phyloP scores from a whole-genome alignment of 2,888 invertebrate genomes.

The Folsomia manolachei region DNA sequence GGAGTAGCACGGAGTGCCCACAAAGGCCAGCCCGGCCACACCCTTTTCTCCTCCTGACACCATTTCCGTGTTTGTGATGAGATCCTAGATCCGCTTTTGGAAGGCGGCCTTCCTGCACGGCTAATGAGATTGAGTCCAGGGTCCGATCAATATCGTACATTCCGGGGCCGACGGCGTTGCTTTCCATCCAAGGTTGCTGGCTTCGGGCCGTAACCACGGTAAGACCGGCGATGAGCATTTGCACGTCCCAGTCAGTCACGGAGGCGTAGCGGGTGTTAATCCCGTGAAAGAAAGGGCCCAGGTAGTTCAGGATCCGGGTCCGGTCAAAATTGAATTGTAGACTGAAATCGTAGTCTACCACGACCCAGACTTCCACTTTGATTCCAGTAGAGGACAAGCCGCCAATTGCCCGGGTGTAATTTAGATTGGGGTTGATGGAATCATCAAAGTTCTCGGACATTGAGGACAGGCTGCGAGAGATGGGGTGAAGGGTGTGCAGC shows the following conservation, averaged over 20 bases:
- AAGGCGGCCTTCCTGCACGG: constrained; percentile 31
- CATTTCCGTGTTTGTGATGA: no score
- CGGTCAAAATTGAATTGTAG: constrained; percentile 18
- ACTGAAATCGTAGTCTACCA: constrained; percentile 37
- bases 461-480: no score
- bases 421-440: background rate
- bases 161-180: constrained; percentile 22
- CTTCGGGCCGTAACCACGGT: constrained; percentile 14
- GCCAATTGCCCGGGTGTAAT: background rate
- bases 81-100: constrained; percentile 38
- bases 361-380: constrained; percentile 30
- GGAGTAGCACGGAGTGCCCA: constrained; percentile 34
- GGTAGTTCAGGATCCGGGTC: constrained; percentile 31
- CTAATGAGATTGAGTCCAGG: no score
- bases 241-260: constrained; percentile 31
- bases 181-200: constrained; percentile 39
- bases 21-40: constrained; percentile 37
- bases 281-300: constrained; percentile 41
- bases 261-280: constrained; percentile 44
- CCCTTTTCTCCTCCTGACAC: constrained; percentile 6
- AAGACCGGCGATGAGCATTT: constrained; percentile 32
- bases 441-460: no score
- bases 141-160: constrained; percentile 32
- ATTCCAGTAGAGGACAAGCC: background rate
- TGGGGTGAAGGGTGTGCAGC: no score